A percentile compares a stretch with the other conserved stretches of the same genome.
These are phyloP conservation scores for Oeneis ivallda DNA, from an alignment of 2,888 invertebrate genomes.

Conservation along the genomic window DNA sequence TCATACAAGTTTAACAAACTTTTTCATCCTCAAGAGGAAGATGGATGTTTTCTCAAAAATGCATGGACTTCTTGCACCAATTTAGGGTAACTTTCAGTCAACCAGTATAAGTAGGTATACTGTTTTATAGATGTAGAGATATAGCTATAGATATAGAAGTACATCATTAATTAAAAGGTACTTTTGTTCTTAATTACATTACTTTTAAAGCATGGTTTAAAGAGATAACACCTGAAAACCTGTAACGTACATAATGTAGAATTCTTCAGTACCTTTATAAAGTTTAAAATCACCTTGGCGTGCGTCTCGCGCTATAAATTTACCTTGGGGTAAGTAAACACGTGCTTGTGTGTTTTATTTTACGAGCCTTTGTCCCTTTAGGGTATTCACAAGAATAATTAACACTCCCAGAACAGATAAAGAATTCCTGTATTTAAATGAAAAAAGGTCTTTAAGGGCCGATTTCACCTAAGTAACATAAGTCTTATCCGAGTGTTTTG, in stretches of 20 bases:
- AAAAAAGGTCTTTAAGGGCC: background rate
- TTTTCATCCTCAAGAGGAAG: no score
- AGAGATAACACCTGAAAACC: background rate
- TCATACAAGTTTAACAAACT: no score
- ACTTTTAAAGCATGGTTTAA: background rate
- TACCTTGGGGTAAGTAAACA: constrained; percentile 23
- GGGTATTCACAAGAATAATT: background rate
- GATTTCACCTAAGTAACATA: no score
- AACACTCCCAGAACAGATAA: constrained; percentile 4
- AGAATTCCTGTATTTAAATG: background rate
- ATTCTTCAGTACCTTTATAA: constrained; percentile 14
- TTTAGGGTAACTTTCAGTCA: no score
- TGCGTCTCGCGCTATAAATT: constrained; percentile 18
- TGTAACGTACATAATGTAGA: constrained; percentile 1
- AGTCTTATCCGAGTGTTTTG: no score
- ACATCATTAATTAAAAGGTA: no score
- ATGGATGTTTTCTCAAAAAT: no score
- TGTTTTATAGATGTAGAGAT: no score
- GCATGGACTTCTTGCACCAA: no score
- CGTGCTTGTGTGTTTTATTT: constrained; percentile 25
- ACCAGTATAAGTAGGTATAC: no score
- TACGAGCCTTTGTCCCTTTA: constrained; percentile 19
- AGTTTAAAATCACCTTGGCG: constrained; percentile 21
- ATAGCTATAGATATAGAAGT: no score
- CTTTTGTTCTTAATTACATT: background rate